These are phyloP conservation scores for Drosophila ezoana DNA, from an alignment of 2,888 invertebrate genomes.

Conservation along the genomic window DNA sequence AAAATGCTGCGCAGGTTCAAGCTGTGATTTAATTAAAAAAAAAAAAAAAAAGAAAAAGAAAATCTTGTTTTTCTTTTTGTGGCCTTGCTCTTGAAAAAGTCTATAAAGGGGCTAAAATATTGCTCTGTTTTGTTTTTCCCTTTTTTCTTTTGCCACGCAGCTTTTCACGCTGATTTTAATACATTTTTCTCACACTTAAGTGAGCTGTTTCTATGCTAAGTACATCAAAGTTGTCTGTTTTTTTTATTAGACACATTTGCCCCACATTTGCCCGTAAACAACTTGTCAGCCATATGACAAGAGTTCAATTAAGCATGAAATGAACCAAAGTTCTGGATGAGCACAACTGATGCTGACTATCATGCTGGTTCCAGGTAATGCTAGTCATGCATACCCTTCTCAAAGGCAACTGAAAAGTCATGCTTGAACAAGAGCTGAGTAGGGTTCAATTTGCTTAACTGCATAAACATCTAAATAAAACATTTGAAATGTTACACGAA, in stretches of 20 bases:
- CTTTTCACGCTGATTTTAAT: conserved; percentile 29
- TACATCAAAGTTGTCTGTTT: conserved; percentile 30
- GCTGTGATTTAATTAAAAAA: conserved; percentile 53
- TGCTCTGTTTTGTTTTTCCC: conserved; percentile 2
- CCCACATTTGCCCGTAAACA: conserved; percentile 46
- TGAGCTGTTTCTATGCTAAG: conserved; percentile 26
- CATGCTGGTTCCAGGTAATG: conserved; percentile 8
- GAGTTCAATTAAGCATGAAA: conserved; percentile 60
- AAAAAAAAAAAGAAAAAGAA: too few relatives aligned
- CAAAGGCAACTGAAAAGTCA: conserved; percentile 45
- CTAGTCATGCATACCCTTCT: conserved; percentile 36
- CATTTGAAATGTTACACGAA: conserved; percentile 24
- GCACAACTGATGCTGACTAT: conserved; percentile 7
- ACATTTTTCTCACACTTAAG: conserved; percentile 36
- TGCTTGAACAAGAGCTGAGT: conserved; percentile 29
- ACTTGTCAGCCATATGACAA: conserved; percentile 37
- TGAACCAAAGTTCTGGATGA: conserved; percentile 11
- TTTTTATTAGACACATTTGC: conserved; percentile 25
- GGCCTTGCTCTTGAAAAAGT: conserved; percentile 45
- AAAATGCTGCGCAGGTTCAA: conserved; percentile 18
- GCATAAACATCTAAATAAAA: conserved; percentile 37
- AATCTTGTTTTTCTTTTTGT: conserved; percentile 1
- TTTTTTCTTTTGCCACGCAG: conserved; percentile 17
- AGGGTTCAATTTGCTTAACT: conserved; percentile 44
- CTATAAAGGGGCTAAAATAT: conserved; percentile 19